phyloP scores from a whole-genome alignment of 2,113 vertebrate species.

The Procapra przewalskii region DNA sequence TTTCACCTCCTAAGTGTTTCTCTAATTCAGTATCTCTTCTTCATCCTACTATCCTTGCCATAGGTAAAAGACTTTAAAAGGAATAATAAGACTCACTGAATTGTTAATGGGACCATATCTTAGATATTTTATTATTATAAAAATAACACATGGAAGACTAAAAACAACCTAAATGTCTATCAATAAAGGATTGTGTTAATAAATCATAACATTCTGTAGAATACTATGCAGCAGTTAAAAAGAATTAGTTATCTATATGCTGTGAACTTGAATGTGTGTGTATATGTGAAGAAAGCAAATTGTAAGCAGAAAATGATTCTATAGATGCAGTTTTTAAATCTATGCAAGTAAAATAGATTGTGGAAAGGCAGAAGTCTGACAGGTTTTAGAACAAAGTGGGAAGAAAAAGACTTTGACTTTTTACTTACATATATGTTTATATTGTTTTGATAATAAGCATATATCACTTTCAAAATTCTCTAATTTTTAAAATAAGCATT shows the following conservation, averaged over 20 bases:
- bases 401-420: background rate
- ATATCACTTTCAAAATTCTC: background rate
- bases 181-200: background rate
- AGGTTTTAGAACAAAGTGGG: background rate
- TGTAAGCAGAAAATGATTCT: background rate
- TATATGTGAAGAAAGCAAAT: background rate
- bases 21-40: background rate
- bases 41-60: background rate
- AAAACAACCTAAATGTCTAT: background rate
- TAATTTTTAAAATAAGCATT: background rate
- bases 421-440: background rate
- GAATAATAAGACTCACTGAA: background rate
- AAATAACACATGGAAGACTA: background rate
- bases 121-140: constrained; percentile 13
- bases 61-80: background rate
- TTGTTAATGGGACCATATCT: background rate
- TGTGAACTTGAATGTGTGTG: background rate
- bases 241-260: background rate
- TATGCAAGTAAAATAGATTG: background rate
- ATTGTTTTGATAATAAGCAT: background rate
- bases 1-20: background rate
- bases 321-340: background rate
- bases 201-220: background rate
- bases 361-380: background rate
- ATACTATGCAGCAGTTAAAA: background rate